Conservation (phyloP, 2,797 vertebrate genomes). For the Siniperca scherzeri region DNA sequence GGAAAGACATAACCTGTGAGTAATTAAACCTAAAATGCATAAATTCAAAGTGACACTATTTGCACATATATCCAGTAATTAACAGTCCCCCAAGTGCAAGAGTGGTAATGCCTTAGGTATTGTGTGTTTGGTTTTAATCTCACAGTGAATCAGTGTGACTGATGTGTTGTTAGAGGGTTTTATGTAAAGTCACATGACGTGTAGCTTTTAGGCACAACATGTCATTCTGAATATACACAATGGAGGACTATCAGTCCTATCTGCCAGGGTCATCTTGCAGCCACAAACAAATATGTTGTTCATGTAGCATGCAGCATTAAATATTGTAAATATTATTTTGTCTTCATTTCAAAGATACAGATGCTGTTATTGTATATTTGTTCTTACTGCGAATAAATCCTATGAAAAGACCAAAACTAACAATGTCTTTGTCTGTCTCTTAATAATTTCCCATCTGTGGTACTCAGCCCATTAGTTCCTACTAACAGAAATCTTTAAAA, state of each 20-base stretch:
- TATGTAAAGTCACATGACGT: conserved; percentile 53
- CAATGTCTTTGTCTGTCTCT: not conserved
- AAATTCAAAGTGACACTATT: conserved; percentile 73
- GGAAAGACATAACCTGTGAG: conserved; percentile 67
- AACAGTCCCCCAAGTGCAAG: conserved; percentile 50
- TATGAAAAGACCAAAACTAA: not conserved
- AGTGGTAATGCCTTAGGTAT: conserved; percentile 67
- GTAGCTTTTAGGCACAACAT: conserved; percentile 55
- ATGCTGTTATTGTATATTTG: not conserved
- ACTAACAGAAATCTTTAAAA: not conserved
- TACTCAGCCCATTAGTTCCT: not conserved
- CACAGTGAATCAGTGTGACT: conserved; percentile 69
- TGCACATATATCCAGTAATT: conserved; percentile 74
- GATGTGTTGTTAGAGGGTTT: conserved; percentile 62
- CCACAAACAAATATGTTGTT: conserved; percentile 7
- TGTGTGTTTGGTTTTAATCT: conserved; percentile 71
- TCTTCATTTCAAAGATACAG: not conserved
- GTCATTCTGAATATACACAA: conserved; percentile 70
- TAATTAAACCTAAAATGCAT: conserved; percentile 73
- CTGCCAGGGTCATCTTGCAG: conserved; percentile 48
- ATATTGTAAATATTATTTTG: not conserved
- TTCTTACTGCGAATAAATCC: not conserved
- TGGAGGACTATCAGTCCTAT: conserved; percentile 31
- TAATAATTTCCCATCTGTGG: not conserved
- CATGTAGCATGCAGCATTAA: not conserved